Percentiles rank a stretch among this genome's conserved stretches.
Conservation (phyloP, 2,113 vertebrate genomes). For the Larimichthys polyactis region DNA sequence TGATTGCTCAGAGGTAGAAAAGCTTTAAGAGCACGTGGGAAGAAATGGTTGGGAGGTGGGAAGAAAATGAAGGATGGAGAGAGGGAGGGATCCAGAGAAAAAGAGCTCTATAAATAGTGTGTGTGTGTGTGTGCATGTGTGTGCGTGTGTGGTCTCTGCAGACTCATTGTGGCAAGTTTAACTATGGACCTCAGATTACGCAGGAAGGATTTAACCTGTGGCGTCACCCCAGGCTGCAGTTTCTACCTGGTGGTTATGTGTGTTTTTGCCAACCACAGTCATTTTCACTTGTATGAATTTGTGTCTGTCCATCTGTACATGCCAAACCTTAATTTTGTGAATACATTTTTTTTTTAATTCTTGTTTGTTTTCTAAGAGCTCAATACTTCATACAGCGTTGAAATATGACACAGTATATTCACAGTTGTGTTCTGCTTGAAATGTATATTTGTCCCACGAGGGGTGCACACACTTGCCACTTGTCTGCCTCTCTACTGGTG, state of each 20-base stretch:
- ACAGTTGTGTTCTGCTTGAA: slow-evolving; percentile 1
- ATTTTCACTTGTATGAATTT: slow-evolving; percentile 5
- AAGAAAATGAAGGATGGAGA: slow-evolving; percentile 23
- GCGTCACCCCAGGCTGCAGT: slow-evolving; percentile 56
- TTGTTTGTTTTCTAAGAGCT: not conserved
- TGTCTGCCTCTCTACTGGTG: slow-evolving; percentile 24
- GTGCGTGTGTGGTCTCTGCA: slow-evolving; percentile 31
- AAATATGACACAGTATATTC: not conserved
- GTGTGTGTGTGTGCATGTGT: slow-evolving; percentile 28
- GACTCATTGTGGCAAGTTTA: slow-evolving; percentile 53
- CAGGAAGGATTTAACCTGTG: slow-evolving; percentile 54
- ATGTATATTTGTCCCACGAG: slow-evolving; percentile 35
- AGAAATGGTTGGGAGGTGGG: slow-evolving; percentile 17
- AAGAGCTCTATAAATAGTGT: slow-evolving; percentile 56
- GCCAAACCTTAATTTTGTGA: not conserved
- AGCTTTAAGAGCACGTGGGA: slow-evolving; percentile 37
- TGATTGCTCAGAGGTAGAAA: slow-evolving; percentile 49
- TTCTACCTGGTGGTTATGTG: slow-evolving; percentile 8
- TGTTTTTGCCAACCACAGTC: not conserved
- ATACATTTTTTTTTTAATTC: no score
- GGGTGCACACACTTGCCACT: slow-evolving; percentile 19
- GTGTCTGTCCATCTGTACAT: not conserved
- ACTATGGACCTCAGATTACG: slow-evolving; percentile 59
- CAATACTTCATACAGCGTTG: not conserved
- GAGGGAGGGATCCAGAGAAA: slow-evolving; percentile 27